Conservation (phyloP, 2,888 invertebrate species). For the Drosophila formosana region DNA sequence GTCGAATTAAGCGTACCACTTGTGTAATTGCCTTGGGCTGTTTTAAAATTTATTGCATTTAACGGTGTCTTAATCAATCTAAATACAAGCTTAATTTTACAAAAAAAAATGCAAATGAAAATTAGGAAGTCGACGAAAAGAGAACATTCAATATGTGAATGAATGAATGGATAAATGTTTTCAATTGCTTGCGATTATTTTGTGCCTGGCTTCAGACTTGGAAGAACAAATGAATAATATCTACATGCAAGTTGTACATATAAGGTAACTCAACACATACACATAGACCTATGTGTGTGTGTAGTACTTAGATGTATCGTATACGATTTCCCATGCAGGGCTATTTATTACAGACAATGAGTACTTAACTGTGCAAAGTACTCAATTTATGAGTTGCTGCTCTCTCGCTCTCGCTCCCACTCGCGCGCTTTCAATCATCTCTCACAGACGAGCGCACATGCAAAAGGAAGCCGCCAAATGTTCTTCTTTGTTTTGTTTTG, state of each 20-base stretch:
- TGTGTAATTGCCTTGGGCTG: conserved; percentile 36
- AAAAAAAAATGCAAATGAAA: conserved; percentile 1
- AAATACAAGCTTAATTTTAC: conserved; percentile 32
- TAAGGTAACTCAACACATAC: not conserved
- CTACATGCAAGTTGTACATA: not conserved
- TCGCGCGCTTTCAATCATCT: conserved; percentile 17
- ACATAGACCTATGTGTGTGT: conserved; percentile 5
- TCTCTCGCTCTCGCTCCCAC: not conserved
- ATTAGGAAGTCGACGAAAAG: not conserved
- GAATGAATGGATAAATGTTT: not conserved
- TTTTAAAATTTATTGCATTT: conserved; percentile 43
- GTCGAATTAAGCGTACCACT: not conserved
- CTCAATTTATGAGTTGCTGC: conserved; percentile 46
- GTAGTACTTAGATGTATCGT: conserved; percentile 18
- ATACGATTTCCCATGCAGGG: conserved; percentile 15
- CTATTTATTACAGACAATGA: conserved; percentile 39
- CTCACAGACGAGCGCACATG: conserved; percentile 47
- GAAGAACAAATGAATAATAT: conserved; percentile 30
- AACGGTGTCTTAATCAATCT: conserved; percentile 38
- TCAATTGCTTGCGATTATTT: conserved; percentile 1
- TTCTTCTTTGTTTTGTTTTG: conserved; percentile 32
- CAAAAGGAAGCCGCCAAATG: conserved; percentile 66
- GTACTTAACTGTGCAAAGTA: conserved; percentile 39
- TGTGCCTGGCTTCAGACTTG: conserved; percentile 21
- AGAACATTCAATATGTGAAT: conserved; percentile 15